Evolutionary conservation across 2,888 invertebrate genomes (phyloP), one percentile per base, ranked within the genome.

Genomic region (Agrilus mali): DNA sequence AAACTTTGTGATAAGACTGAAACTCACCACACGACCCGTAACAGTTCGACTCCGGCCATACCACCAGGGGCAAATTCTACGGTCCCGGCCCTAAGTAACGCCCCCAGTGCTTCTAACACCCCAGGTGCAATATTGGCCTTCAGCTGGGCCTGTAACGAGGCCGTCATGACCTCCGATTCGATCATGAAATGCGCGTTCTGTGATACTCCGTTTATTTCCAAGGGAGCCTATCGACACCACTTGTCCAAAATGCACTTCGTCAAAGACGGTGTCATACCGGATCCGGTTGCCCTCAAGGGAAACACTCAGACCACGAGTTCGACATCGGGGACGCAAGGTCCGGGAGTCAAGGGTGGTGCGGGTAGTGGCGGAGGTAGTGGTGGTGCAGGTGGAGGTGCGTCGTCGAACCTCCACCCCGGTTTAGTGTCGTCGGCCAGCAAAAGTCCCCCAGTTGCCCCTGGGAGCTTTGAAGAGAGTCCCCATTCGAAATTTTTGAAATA

Each of bases 401-500:
- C 53, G 7, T 34, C 47, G 8, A 32, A 55, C 16, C 43, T 40
- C 15, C 41, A 45, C 10, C 27, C 35, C 14, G 47, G 48, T 4
- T 36, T 44, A 35, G 43, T 42, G 38, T 48, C 56, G 16, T 48
- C 52, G 22, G 54, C 59, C 42, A 55, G 56, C 48, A 56, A 66
- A 48, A 68, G 67, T 54, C 65, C 65, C 41, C 69, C 70, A 43
- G 66, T 61, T 55, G 65, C 77, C 63, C 65, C 74, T 66, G 67
- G 77, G 55, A 58, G 67, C 31, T 84, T 82, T 62, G 90, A 90
- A 60, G 93, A 93, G 69, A 90, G 88, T 65, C 89, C 92, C 40
- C 92, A 93, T 71, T 92, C 95, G 58, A 96, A 95, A 75, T 95
- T 95, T 76, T 82, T 94, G 57, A 95, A 95, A 74, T 96, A 96